These are phyloP conservation scores for Nomada ferruginata DNA, from an alignment of 2,888 invertebrate species.

Conservation along the genomic window DNA sequence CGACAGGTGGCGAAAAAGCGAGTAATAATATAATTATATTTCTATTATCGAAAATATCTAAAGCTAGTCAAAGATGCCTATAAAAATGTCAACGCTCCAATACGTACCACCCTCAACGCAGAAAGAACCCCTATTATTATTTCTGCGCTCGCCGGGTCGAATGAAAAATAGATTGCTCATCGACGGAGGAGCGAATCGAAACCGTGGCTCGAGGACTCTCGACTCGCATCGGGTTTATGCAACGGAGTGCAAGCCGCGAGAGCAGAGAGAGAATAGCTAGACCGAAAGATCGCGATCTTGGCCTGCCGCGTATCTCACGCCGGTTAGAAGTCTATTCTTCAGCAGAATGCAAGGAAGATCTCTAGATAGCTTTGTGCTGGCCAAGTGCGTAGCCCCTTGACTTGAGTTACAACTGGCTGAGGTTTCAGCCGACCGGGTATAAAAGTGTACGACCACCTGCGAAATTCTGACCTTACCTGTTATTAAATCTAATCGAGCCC, in stretches of 20 bases:
- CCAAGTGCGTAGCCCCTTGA: conserved; percentile 76
- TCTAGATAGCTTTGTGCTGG: conserved; percentile 76
- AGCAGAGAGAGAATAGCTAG: conserved; percentile 64
- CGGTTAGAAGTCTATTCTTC: conserved; percentile 74
- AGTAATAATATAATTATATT: no score
- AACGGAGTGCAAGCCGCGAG: conserved; percentile 41
- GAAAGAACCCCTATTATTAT: not conserved
- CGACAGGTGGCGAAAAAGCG: no score
- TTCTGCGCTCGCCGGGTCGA: not conserved
- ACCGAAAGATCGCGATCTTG: conserved; percentile 69
- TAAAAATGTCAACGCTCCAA: no score
- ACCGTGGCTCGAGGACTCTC: conserved; percentile 16
- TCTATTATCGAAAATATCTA: no score
- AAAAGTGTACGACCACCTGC: conserved; percentile 75
- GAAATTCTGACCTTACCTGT: conserved; percentile 63
- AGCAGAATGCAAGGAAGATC: conserved; percentile 77
- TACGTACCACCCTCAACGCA: not conserved
- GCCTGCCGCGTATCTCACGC: conserved; percentile 70
- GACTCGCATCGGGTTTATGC: conserved; percentile 37
- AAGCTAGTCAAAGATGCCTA: no score
- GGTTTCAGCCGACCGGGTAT: conserved; percentile 72
- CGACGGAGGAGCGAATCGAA: conserved; percentile 40
- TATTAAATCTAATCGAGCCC: conserved; percentile 54
- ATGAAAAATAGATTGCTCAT: conserved; percentile 34
- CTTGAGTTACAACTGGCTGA: conserved; percentile 78